Evolutionary conservation across 2,888 invertebrate genomes (phyloP), one percentile per base, ranked within the genome.

Genomic region (Lasioglossum zephyrum): DNA sequence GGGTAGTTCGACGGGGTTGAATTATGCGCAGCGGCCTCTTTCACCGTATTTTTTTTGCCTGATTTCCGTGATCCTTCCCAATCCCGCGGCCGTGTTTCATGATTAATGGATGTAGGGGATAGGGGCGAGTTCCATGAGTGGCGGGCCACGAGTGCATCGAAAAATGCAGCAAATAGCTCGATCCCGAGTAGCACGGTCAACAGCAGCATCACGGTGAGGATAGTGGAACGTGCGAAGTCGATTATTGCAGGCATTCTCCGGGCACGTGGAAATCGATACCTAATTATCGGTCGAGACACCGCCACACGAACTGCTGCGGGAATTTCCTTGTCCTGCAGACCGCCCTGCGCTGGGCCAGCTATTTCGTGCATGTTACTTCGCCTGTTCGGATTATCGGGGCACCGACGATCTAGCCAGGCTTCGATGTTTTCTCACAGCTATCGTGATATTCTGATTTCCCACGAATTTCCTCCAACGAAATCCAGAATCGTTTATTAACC

Each of bases 231-330:
- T 78, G 87, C 84, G 86, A 89, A 91, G 89, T 91, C 89, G 91
- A 91, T 91, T 91, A 91, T 91, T 89, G 85, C 82, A 83, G 86
- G 85, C 77, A 87, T 88, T 89, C 85, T 84, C 82, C 81, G 57
- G 80, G 80, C 81, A 82, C 86, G 87, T 77, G 84, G 82, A 85
- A 86, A 91, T 91, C 91, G 91, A 91, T 91, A 91, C 84, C 89
- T 91, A 91, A 91, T 91, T 91, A 91, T 88, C 88, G 85, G 81
- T 75, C 82, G 82, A 85, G 84, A 82, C 85, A 84, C 87, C 86
- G 76, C 86, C 86, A 82, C 85, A 80, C 77, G 79, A 86, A 82
- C 80, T 79, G 69, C 87, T 81, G 77, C 72, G 90, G 84, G 88
- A 90, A 90, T 88, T 88, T 86, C 91, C 87, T 87, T 87, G 85